A percentile compares a stretch with the other conserved stretches of the same genome.
These are phyloP conservation scores for Hylaea fasciaria DNA, from an alignment of 2,888 invertebrate genomes.

Conservation along the genomic window DNA sequence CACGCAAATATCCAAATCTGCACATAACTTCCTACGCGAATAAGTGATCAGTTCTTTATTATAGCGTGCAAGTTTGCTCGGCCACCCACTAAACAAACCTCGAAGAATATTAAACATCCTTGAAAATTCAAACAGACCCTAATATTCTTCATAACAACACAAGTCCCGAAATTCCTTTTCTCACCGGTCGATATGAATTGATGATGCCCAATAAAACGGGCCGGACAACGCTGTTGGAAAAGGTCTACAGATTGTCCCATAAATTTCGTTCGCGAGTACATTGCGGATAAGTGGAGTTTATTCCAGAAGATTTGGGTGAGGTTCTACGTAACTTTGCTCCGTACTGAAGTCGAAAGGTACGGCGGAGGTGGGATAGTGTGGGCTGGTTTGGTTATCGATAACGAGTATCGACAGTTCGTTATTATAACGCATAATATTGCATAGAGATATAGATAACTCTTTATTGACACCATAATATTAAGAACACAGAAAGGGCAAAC, in stretches of 20 bases:
- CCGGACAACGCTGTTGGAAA: conserved; percentile 64
- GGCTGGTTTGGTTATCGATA: conserved; percentile 27
- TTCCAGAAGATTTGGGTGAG: conserved; percentile 72
- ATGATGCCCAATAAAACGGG: conserved; percentile 64
- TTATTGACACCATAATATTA: too few species aligned
- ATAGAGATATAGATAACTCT: too few species aligned
- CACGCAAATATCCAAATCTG: too few species aligned
- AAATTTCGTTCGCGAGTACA: conserved; percentile 73
- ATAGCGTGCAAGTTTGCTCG: too few species aligned
- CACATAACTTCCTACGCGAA: too few species aligned
- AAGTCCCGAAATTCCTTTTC: conserved; percentile 12
- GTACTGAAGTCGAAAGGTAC: conserved; percentile 44
- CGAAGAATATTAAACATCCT: too few species aligned
- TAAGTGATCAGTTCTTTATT: too few species aligned
- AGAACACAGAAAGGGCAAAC: too few species aligned
- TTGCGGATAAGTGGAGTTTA: conserved; percentile 75
- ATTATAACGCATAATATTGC: too few species aligned
- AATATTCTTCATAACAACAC: conserved; percentile 15
- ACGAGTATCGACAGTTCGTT: conserved; percentile 5
- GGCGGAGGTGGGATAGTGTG: conserved; percentile 23
- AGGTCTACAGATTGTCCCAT: conserved; percentile 71
- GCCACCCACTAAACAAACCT: too few species aligned
- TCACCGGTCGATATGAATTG: conserved; percentile 63
- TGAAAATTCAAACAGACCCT: too few species aligned
- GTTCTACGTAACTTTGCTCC: conserved; percentile 57